Evolutionary conservation across 2,888 invertebrate species (phyloP), one percentile per base, ranked within the genome.

Genomic region (Thera obeliscata): DNA sequence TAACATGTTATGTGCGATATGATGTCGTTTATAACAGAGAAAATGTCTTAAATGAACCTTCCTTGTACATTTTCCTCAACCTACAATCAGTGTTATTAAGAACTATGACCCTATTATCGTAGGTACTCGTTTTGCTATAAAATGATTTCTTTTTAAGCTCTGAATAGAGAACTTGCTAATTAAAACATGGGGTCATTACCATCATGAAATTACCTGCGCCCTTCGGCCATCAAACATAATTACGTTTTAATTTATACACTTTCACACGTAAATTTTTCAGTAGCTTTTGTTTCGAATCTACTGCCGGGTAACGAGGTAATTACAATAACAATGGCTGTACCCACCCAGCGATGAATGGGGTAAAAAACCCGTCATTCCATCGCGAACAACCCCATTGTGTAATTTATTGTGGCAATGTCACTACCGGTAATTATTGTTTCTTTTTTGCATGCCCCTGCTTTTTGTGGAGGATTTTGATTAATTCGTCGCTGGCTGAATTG

Each of bases 221-320:
- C 71, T 68, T 64, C 68, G 67, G 64, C 71, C 72, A 73, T 75
- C 74, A 75, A 73, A 73, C 66, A 70, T 75, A 73, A 73, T 74
- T 72, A 75, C 67, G 67, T 67, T 72, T 75, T 73, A 76, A 76
- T 76, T 75, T 76, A 74, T 76, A 76, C 74, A 74, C 73, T 74
- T 76, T 75, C 73, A 71, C 71, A 71, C 71, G 69, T 71, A 72
- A 71, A 73, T 75, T 75, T 75, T 75, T 74, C 71, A 72, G 71
- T 64, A 52, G 66, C 74, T 71, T 73, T 76, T 76, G 76, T 76
- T 76, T 74, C 69, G 72, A 72, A 71, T 74, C 71, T 72, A 79
- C 77, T 74, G 73, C 78, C 76, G 78, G 74, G 81, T 87, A 87
- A 88, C 85, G 84, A 87, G 88, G 85, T 85, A 87, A 88, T 88